Evolutionary conservation across 2,888 invertebrate species (phyloP).

Genomic region (Orchestes rusci): DNA sequence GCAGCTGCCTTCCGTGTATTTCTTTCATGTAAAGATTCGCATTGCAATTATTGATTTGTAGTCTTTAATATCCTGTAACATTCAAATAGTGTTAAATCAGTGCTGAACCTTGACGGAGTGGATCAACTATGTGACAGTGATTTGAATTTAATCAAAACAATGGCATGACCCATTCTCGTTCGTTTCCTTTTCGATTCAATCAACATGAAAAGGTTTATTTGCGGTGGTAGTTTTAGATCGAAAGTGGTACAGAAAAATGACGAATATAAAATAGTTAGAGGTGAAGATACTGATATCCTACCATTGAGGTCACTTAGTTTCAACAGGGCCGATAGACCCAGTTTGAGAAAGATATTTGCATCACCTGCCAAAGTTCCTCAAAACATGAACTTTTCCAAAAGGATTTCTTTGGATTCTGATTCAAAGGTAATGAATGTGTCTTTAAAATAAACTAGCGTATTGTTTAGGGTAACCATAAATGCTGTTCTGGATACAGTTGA

Average conservation of each 20-base stretch:
- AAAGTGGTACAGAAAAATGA: conserved; percentile 38
- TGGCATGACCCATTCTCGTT: too few relatives aligned
- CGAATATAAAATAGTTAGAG: conserved; percentile 36
- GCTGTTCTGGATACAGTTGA: too few relatives aligned
- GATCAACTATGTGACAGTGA: not conserved
- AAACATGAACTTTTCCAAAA: conserved; percentile 20
- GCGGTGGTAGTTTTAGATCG: conserved; percentile 41
- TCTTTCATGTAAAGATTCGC: too few relatives aligned
- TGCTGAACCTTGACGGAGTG: too few relatives aligned
- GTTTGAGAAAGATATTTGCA: conserved; percentile 31
- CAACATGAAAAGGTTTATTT: conserved; percentile 34
- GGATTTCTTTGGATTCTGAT: conserved; percentile 19
- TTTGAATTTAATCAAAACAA: not conserved
- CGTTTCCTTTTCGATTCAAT: too few relatives aligned
- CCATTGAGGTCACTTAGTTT: conserved; percentile 35
- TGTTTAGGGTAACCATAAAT: too few relatives aligned
- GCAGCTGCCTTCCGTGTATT: conserved; percentile 17
- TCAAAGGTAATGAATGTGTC: conserved; percentile 22
- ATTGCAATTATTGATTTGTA: too few relatives aligned
- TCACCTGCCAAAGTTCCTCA: conserved; percentile 34
- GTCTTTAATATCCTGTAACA: too few relatives aligned
- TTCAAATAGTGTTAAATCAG: conserved; percentile 6
- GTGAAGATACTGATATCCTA: conserved; percentile 35
- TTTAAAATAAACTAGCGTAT: too few relatives aligned
- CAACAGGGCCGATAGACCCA: conserved; percentile 26